A percentile compares a stretch with the other conserved stretches of the same genome.
These are phyloP conservation scores for Myotis brandtii DNA, from an alignment of 2,113 vertebrate species.

Conservation along the genomic window DNA sequence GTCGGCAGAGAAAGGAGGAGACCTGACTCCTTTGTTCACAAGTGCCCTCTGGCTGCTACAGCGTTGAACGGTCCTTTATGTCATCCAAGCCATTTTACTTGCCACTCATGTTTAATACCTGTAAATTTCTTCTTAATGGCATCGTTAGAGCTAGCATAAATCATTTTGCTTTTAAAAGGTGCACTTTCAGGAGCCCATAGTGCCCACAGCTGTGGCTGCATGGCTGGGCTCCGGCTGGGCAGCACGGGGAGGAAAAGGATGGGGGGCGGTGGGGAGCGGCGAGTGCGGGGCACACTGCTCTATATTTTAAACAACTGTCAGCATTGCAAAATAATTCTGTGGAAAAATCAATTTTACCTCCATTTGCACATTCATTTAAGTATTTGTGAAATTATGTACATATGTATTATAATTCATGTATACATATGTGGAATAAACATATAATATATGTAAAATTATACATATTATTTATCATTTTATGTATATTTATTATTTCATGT, in stretches of 20 bases:
- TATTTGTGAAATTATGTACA: background rate
- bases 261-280: too few relatives aligned
- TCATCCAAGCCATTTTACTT: slow-evolving; percentile 97
- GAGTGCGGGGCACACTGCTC: background rate
- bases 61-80: slow-evolving; percentile 94
- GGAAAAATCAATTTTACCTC: background rate
- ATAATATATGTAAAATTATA: background rate
- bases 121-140: slow-evolving; percentile 99
- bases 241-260: too few relatives aligned
- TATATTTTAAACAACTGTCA: background rate
- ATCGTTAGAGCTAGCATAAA: slow-evolving; percentile 99
- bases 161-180: slow-evolving; percentile 99
- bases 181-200: slow-evolving; percentile 95
- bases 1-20: background rate
- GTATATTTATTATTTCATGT: background rate
- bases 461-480: background rate
- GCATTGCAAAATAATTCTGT: background rate
- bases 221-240: too few relatives aligned
- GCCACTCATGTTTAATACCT: slow-evolving; percentile 98
- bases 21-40: background rate
- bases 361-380: background rate
- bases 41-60: background rate
- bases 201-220: too few relatives aligned
- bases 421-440: too few relatives aligned
- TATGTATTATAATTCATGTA: background rate